phyloP scores from a whole-genome alignment of 2,888 invertebrate genomes.

The Rhingia rostrata region DNA sequence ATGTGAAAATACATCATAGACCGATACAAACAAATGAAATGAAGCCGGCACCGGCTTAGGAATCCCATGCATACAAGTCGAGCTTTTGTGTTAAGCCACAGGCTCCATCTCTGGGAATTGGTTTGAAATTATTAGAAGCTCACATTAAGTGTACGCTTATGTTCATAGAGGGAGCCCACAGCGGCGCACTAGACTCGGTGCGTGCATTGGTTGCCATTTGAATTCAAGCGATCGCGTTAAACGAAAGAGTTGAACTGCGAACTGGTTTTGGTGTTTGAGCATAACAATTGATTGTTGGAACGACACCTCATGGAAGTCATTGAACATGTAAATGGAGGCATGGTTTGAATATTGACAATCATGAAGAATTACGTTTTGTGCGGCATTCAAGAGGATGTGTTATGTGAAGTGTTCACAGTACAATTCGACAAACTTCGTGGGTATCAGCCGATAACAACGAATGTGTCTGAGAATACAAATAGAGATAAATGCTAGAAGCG shows the following conservation, averaged over 20 bases:
- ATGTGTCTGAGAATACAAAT: no score
- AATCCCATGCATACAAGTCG: background rate
- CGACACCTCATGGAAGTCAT: background rate
- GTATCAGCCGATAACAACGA: no score
- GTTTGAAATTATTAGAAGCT: conserved; percentile 16
- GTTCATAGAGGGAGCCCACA: conserved; percentile 18
- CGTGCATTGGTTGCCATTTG: no score
- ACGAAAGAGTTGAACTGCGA: conserved; percentile 57
- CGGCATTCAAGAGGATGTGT: background rate
- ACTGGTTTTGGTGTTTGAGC: conserved; percentile 19
- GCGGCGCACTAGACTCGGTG: background rate
- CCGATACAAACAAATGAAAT: background rate
- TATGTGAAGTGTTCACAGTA: no score
- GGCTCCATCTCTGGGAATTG: conserved; percentile 25
- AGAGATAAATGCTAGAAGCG: no score
- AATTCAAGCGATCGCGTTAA: background rate
- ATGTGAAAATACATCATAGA: background rate
- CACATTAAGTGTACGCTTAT: background rate
- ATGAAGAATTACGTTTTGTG: background rate
- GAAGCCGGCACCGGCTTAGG: background rate
- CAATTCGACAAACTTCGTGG: no score
- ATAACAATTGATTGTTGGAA: conserved; percentile 27
- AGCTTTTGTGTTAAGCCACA: background rate
- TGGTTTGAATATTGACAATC: background rate
- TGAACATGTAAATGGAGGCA: background rate